Evolutionary conservation across 2,797 vertebrate species (phyloP), one percentile per base, ranked within the genome.

Genomic region (Aratinga solstitialis): DNA sequence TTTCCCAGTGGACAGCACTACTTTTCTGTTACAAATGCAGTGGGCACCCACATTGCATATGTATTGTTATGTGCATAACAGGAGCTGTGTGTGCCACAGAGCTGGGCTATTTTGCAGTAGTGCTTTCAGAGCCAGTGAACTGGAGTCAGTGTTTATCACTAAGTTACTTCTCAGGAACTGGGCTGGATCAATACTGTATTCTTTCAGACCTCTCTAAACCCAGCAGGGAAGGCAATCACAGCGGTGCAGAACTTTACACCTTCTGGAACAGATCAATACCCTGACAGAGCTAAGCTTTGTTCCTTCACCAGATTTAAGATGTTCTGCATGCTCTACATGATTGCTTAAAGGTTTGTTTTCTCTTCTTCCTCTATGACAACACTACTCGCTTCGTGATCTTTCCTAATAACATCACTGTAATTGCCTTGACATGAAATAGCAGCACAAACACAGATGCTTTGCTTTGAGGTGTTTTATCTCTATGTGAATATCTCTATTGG

Each of bases 261-360:
- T 99, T 98, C 98, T 99, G 98, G 98, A 99, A 98, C 93, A 97
- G 98, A 99, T 99, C 99, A 98, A 99, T 99, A 99, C 97, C 65
- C 98, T 97, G 98, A 99, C 99, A 99, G 98, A 97, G 98, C 97
- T 95, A 82, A 96, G 98, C 99, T 99, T 99, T 99, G 99, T 99
- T 99, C 98, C 99, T 97, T 96, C 98, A 97, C 98, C 96, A 96
- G 98, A 98, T 98, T 98, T 98, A 98, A 99, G 99, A 99, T 98
- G 99, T 99, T 99, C 98, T 97, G 98, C 98, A 97, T 98, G 99
- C 98, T 99, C 98, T 99, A 99, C 99, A 99, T 98, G 99, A 99
- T 99, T 99, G 98, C 99, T 99, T 99, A 99, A 99, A 99, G 98
- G 99, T 98, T 98, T 98, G 97, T 98, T 98, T 98, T 98, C 98